phyloP scores from a whole-genome alignment of 2,113 vertebrate genomes.

The Cyphomyrus plagiostoma region DNA sequence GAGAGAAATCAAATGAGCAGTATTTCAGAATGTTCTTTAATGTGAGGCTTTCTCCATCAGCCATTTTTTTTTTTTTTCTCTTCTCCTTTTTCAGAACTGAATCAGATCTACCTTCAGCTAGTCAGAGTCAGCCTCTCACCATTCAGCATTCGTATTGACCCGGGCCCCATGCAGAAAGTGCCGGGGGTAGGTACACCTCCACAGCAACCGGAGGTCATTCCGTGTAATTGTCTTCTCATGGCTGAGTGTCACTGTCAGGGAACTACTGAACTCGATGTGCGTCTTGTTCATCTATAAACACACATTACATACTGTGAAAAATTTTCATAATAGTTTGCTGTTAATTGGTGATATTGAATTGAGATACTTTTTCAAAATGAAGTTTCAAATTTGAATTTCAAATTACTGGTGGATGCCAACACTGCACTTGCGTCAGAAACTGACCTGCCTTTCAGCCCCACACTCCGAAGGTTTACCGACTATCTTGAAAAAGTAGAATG shows the following conservation, averaged over 20 bases:
- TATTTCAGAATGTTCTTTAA: neutral
- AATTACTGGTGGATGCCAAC: neutral
- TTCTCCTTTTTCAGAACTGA: neutral
- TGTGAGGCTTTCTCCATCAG: neutral
- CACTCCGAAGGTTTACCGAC: constrained; percentile 36
- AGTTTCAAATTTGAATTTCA: too few species aligned
- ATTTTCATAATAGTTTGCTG: neutral
- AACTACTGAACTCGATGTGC: constrained; percentile 48
- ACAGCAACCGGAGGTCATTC: constrained; percentile 42
- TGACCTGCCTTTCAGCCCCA: constrained; percentile 46
- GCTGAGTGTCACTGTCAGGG: constrained; percentile 36
- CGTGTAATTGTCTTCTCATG: constrained; percentile 39
- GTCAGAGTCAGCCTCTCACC: constrained; percentile 39
- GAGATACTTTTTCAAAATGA: neutral
- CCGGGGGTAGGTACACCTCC: constrained; percentile 53
- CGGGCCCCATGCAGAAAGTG: constrained; percentile 37
- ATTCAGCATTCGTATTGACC: constrained; percentile 33
- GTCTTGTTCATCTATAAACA: constrained; percentile 49
- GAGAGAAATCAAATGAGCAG: neutral
- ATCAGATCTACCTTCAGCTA: neutral
- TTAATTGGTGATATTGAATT: neutral
- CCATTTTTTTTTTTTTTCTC: neutral
- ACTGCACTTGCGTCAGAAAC: neutral
- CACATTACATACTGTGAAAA: neutral
- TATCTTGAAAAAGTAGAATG: constrained; percentile 41